These are phyloP conservation scores for Pectinophora gossypiella DNA, from an alignment of 1,140 invertebrate genomes.

Conservation along the genomic window DNA sequence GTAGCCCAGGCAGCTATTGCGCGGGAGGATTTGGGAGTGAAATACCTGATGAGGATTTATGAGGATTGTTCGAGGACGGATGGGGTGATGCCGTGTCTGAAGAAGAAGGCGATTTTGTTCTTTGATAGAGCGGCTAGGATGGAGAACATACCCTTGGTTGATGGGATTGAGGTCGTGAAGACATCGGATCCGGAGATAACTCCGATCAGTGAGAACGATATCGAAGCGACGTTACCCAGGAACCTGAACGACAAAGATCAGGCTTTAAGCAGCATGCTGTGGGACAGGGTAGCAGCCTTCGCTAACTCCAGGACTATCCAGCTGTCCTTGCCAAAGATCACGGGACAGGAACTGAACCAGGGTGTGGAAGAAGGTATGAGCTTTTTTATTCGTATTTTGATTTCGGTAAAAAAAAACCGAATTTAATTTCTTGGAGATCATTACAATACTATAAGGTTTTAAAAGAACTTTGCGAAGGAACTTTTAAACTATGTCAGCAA, in stretches of 20 bases:
- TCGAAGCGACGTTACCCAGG: slow-evolving; percentile 80
- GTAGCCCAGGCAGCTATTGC: slow-evolving; percentile 10
- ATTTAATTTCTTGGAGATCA: too few relatives aligned
- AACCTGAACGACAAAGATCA: slow-evolving; percentile 79
- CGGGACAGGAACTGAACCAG: slow-evolving; percentile 79
- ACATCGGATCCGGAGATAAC: slow-evolving; percentile 60
- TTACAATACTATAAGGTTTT: too few relatives aligned
- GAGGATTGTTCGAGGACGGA: slow-evolving; percentile 78
- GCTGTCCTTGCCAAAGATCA: slow-evolving; percentile 83
- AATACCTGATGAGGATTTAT: slow-evolving; percentile 76
- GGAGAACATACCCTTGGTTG: slow-evolving; percentile 79
- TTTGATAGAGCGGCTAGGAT: slow-evolving; percentile 83
- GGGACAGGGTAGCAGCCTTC: slow-evolving; percentile 82
- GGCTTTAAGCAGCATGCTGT: slow-evolving; percentile 80
- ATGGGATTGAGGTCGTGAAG: slow-evolving; percentile 80
- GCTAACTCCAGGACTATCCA: slow-evolving; percentile 85
- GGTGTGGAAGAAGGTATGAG: slow-evolving; percentile 84
- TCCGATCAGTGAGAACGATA: slow-evolving; percentile 77
- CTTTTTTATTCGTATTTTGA: too few relatives aligned
- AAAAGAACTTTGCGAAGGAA: too few relatives aligned
- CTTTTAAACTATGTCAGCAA: too few relatives aligned
- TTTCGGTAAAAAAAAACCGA: too few relatives aligned
- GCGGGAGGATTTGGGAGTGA: slow-evolving; percentile 67
- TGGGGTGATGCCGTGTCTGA: slow-evolving; percentile 82
- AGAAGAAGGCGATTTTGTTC: slow-evolving; percentile 86